Evolutionary conservation across 2,888 invertebrate genomes (phyloP).

Genomic region (Andrena marginata): DNA sequence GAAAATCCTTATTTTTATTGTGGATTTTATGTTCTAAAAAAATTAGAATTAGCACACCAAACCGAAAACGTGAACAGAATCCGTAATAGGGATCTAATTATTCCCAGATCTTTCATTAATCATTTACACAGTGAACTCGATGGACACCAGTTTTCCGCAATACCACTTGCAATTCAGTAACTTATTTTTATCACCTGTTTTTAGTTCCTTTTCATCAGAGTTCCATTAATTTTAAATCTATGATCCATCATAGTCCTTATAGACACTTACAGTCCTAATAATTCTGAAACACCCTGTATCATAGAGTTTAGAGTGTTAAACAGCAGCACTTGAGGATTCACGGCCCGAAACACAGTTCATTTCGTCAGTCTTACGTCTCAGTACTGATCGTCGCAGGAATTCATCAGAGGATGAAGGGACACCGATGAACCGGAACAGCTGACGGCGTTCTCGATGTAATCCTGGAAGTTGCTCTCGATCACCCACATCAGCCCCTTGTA

Average conservation of each 20-base stretch:
- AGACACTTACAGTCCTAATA: too few species aligned
- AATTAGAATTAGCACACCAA: too few species aligned
- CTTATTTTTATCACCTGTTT: too few species aligned
- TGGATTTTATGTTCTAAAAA: too few species aligned
- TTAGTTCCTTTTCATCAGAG: too few species aligned
- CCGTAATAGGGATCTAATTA: too few species aligned
- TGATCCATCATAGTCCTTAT: not conserved
- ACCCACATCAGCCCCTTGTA: constrained; percentile 88
- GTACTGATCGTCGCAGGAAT: constrained; percentile 83
- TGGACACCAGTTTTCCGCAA: too few species aligned
- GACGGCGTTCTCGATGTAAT: constrained; percentile 87
- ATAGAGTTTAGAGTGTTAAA: not conserved
- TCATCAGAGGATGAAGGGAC: constrained; percentile 87
- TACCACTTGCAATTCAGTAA: too few species aligned
- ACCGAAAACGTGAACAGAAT: too few species aligned
- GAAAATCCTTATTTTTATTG: too few species aligned
- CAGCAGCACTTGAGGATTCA: not conserved
- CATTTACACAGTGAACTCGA: too few species aligned
- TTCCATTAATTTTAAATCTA: not conserved
- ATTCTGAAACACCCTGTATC: not conserved
- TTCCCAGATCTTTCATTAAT: too few species aligned
- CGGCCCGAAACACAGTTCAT: not conserved
- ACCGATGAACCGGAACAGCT: constrained; percentile 89
- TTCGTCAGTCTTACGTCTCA: not conserved
- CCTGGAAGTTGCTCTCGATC: constrained; percentile 89